Conservation (phyloP, 2,888 invertebrate genomes). For the Apamea crenata region DNA sequence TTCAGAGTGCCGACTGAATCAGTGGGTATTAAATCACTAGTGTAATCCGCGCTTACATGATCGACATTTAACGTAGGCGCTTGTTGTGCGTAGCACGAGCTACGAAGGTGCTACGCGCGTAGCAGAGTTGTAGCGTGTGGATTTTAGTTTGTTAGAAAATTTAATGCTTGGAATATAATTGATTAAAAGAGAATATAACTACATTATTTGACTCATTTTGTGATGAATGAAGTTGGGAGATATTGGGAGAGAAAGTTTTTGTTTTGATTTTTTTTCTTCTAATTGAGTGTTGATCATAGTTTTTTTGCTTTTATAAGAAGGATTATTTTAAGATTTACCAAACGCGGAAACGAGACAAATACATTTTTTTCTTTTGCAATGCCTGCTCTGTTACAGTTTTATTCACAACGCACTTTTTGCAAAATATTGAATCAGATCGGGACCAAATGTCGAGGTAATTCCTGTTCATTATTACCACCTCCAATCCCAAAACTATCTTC, state of each 20-base stretch:
- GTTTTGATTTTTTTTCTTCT: background rate
- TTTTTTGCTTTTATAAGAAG: background rate
- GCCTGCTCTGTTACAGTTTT: background rate
- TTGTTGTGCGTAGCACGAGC: slow-evolving; percentile 67
- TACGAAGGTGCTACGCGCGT: slow-evolving; percentile 55
- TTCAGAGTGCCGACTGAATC: slow-evolving; percentile 81
- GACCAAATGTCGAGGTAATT: background rate
- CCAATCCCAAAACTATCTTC: slow-evolving; percentile 46
- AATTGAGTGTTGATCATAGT: background rate
- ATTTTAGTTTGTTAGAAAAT: background rate
- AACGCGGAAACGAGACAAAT: background rate
- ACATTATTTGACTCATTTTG: background rate
- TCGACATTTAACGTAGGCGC: slow-evolving; percentile 81
- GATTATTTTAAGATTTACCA: background rate
- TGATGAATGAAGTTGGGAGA: background rate
- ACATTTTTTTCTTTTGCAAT: background rate
- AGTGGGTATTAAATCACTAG: slow-evolving; percentile 84
- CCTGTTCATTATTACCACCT: slow-evolving; percentile 5
- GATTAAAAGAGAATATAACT: background rate
- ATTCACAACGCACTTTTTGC: background rate
- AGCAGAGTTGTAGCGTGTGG: background rate
- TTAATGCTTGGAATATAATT: background rate
- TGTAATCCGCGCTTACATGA: slow-evolving; percentile 81
- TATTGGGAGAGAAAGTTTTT: background rate
- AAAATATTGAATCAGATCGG: background rate